Evolutionary conservation across 2,797 vertebrate genomes (phyloP), one percentile per base, ranked within the genome.

Genomic region (Pipistrellus nathusii): DNA sequence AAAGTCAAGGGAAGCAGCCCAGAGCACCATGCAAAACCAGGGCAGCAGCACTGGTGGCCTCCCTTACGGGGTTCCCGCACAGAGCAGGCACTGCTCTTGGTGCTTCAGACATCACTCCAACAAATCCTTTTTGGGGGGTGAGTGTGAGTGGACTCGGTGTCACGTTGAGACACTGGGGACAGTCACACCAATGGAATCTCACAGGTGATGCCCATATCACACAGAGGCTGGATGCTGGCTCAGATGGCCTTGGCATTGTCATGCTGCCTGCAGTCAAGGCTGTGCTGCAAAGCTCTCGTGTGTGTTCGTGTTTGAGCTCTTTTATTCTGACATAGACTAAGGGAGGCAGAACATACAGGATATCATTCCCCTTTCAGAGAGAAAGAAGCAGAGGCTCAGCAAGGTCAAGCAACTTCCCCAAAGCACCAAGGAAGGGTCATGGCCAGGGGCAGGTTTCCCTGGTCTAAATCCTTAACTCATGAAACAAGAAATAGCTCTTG

Each of bases 21-120:
- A 15, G 3, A 51, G 35, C 9, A 44, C 11, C 8, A 25, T 3
- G 20, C 6, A 3, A 32, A 46, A 57, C 30, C 25, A 4, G 7
- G 57, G 35, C n/a, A 35, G 5, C 12, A 12, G 27, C 38, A 1
- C 11, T 0, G 21, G 0, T 0, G 17, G 21, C 57, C 21, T 2
- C 2, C 27, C 0, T 0, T 4, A 1, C 0, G 0, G 0, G 12
- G 5, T 3, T 27, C 44, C 91, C 3, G 4, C 25, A 7, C 7
- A 1, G 10, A 44, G 6, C 18, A 20, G 14, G 23, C 1, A 1
- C 7, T 8, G 21, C 44, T 14, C 23, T 20, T 10, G 5, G 2
- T 8, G 20, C 20, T 14, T n/a, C 20, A 44, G 23, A 30, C 35
- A n/a, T 23, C 30, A 14, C 44, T 8, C 17, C n/a, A 10, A 17